A percentile compares a stretch with the other conserved stretches of the same genome.
Evolutionary conservation across 1,140 invertebrate genomes (phyloP).

Genomic region (Drosophila biarmipes): DNA sequence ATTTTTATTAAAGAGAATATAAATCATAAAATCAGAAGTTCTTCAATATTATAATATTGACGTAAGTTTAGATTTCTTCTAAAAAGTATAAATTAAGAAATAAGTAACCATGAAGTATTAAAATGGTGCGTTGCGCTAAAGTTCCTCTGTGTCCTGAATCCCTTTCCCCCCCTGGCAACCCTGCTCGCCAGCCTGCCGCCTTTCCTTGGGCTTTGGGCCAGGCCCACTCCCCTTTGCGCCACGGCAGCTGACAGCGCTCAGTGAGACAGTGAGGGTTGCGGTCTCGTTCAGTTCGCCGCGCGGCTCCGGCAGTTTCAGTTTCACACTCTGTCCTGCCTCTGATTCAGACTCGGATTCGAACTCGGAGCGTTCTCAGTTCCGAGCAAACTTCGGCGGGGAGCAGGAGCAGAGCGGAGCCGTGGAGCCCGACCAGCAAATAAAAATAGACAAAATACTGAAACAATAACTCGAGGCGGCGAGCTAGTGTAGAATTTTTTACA

Average conservation of each 20-base stretch:
- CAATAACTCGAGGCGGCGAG: constrained; percentile 35
- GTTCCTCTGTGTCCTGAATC: neutral
- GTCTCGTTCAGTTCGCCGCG: constrained; percentile 70
- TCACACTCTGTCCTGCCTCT: neutral
- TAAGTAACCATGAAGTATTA: too few relatives aligned
- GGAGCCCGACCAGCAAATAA: constrained; percentile 35
- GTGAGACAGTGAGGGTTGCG: constrained; percentile 79
- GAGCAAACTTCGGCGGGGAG: constrained; percentile 33
- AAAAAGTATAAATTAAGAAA: too few relatives aligned
- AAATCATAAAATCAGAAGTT: too few relatives aligned
- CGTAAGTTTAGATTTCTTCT: too few relatives aligned
- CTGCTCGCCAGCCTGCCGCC: constrained; percentile 13
- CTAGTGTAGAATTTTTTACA: constrained; percentile 39
- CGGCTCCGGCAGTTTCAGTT: constrained; percentile 39
- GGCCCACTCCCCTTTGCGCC: constrained; percentile 29
- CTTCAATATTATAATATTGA: too few relatives aligned
- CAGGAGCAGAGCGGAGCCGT: constrained; percentile 13
- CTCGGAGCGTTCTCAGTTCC: constrained; percentile 13
- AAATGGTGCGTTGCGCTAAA: too few relatives aligned
- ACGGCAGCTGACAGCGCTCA: constrained; percentile 35
- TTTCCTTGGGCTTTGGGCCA: constrained; percentile 14
- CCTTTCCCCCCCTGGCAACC: constrained; percentile 36
- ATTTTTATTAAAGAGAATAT: too few relatives aligned
- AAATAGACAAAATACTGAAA: constrained; percentile 42
- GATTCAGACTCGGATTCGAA: constrained; percentile 4